Evolutionary conservation across 2,113 vertebrate genomes (phyloP).

Genomic region (Pterophyllum scalare): DNA sequence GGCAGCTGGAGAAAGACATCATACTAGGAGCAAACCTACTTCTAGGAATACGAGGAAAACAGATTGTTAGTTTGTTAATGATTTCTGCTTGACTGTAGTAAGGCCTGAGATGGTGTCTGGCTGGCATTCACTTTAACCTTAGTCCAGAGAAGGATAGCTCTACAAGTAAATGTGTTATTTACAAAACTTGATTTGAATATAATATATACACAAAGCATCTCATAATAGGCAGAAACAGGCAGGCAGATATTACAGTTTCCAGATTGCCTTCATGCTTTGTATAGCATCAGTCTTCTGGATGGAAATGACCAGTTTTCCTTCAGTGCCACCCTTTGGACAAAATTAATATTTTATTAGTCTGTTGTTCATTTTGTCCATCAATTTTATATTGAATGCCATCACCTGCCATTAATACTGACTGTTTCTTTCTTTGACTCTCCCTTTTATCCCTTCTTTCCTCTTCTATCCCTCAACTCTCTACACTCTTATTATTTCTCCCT

Average conservation of each 20-base stretch:
- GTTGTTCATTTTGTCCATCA: background rate
- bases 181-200: background rate
- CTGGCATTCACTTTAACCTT: background rate
- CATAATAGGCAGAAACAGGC: background rate
- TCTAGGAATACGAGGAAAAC: slow-evolving; percentile 13
- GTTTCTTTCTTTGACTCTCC: background rate
- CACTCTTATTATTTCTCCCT: slow-evolving; percentile 46
- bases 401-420: background rate
- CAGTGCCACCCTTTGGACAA: background rate
- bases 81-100: background rate
- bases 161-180: background rate
- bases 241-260: background rate
- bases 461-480: background rate
- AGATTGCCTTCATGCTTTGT: background rate
- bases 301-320: background rate
- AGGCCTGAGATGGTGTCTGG: background rate
- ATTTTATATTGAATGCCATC: background rate
- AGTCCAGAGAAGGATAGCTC: background rate
- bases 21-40: slow-evolving; percentile 11
- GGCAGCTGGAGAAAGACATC: slow-evolving; percentile 39
- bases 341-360: background rate
- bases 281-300: background rate
- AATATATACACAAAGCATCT: background rate
- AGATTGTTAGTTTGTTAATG: background rate
- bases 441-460: background rate